A percentile compares a stretch with the other conserved stretches of the same genome.
These are phyloP conservation scores for Triops cancriformis DNA, from an alignment of 1,140 invertebrate genomes.

Conservation along the genomic window DNA sequence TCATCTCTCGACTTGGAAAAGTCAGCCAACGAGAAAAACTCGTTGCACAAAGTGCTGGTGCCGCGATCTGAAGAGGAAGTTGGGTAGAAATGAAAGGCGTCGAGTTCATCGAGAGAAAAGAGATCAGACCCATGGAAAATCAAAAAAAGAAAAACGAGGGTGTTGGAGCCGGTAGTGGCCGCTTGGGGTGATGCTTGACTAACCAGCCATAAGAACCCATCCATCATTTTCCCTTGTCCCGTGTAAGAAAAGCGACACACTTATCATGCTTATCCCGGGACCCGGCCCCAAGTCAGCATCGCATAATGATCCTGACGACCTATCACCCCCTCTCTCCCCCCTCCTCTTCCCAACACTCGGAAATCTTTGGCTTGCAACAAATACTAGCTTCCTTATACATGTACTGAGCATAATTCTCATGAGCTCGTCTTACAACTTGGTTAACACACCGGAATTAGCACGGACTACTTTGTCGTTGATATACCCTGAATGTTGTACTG, in stretches of 20 bases:
- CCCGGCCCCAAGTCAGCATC: neutral
- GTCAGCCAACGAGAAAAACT: constrained; percentile 10
- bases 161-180: neutral
- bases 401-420: neutral
- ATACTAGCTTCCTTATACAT: neutral
- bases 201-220: neutral
- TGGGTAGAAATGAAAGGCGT: neutral
- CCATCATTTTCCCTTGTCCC: neutral
- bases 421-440: too few relatives aligned
- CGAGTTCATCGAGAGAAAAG: neutral
- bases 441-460: too few relatives aligned
- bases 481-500: too few relatives aligned
- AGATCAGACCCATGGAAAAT: too few relatives aligned
- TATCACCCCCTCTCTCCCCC: neutral
- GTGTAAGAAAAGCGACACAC: neutral
- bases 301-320: neutral
- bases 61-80: neutral
- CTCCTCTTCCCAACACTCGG: neutral
- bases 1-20: constrained; percentile 2
- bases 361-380: neutral
- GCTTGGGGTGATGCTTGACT: neutral
- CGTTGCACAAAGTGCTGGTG: constrained; percentile 4
- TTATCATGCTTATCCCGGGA: constrained; percentile 2
- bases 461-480: too few relatives aligned
- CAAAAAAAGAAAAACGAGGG: neutral